A percentile compares a stretch with the other conserved stretches of the same genome.
Conservation (phyloP, 2,113 vertebrate genomes). For the Psilopogon haemacephalus region DNA sequence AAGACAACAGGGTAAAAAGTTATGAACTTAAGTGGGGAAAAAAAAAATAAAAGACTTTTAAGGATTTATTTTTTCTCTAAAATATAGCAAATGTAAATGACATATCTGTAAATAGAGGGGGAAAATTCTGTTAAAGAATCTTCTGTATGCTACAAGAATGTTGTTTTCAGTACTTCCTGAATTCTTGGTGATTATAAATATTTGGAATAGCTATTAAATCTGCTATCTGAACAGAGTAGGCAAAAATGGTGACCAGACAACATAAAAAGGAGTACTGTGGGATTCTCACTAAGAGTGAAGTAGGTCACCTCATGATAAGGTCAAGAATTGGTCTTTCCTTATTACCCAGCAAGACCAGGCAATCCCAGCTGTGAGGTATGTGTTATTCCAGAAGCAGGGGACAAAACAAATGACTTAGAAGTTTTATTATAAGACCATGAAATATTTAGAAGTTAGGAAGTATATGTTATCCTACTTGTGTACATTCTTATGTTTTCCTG, state of each 20-base stretch:
- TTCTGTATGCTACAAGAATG: not conserved
- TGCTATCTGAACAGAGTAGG: not conserved
- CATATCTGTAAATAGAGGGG: not conserved
- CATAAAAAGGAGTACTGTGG: not conserved
- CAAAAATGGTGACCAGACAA: not conserved
- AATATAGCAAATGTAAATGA: not conserved
- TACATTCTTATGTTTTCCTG: not conserved
- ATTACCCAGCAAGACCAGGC: not conserved
- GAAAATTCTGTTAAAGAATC: not conserved
- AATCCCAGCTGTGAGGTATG: not conserved
- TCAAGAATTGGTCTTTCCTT: not conserved
- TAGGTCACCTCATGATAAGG: not conserved
- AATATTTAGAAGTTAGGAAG: not conserved
- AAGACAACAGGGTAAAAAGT: not conserved
- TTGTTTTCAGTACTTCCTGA: not conserved
- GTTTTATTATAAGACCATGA: not conserved
- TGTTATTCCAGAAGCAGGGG: not conserved
- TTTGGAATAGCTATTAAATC: not conserved
- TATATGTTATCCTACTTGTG: not conserved
- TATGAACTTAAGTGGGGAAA: rapidly evolving
- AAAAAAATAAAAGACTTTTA: too few relatives aligned
- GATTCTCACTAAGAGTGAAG: not conserved
- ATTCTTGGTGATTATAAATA: not conserved
- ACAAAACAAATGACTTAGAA: not conserved
- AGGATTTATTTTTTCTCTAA: not conserved